Evolutionary conservation across 2,888 invertebrate genomes (phyloP).

Genomic region (Pelosia muscerda): DNA sequence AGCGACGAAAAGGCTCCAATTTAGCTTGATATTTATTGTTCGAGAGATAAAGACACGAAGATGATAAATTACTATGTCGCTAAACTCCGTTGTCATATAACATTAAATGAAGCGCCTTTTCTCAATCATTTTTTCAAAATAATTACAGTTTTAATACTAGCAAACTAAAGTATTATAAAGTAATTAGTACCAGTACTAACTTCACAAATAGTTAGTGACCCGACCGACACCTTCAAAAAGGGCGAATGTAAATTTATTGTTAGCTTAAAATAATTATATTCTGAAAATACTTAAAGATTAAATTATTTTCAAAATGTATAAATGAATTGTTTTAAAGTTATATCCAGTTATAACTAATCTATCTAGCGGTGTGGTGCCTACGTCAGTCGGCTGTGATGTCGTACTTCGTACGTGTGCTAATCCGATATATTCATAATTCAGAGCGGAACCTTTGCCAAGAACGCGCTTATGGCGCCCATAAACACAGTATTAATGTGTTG

Average conservation of each 20-base stretch:
- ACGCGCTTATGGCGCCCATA: slow-evolving; percentile 42
- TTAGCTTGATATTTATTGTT: not conserved
- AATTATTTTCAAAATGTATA: no score
- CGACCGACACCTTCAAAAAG: no score
- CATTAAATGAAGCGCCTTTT: not conserved
- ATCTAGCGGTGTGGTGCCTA: not conserved
- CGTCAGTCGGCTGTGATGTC: not conserved
- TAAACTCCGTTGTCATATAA: not conserved
- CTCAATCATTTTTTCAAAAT: not conserved
- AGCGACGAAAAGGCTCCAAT: not conserved
- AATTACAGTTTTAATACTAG: not conserved
- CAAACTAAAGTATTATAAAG: no score
- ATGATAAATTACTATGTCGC: not conserved
- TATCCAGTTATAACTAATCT: not conserved
- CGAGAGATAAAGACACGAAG: not conserved
- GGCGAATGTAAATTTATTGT: no score
- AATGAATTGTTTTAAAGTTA: not conserved
- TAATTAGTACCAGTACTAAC: not conserved
- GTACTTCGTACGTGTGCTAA: slow-evolving; percentile 4
- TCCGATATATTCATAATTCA: slow-evolving; percentile 39
- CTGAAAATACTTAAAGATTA: no score
- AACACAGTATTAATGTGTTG: slow-evolving; percentile 48
- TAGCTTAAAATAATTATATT: no score
- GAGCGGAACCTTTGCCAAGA: slow-evolving; percentile 36
- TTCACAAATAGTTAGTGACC: no score